phyloP scores from a whole-genome alignment of 2,888 invertebrate genomes.

The Philereme transversata region DNA sequence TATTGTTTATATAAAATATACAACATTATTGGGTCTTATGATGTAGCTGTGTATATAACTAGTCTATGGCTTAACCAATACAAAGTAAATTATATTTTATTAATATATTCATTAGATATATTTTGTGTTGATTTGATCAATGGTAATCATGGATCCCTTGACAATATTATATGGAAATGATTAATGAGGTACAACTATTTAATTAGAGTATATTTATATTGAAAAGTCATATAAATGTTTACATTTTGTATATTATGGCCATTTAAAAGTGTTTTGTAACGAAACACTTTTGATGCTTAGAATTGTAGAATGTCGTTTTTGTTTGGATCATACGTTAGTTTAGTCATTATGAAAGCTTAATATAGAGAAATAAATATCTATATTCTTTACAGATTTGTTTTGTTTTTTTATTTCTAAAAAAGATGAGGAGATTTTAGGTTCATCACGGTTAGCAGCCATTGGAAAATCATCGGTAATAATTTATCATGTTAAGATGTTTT shows the following conservation, averaged over 20 bases:
- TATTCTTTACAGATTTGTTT: conserved; percentile 75
- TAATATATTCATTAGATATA: conserved; percentile 41
- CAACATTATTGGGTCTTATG: conserved; percentile 47
- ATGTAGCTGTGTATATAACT: conserved; percentile 49
- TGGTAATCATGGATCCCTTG: conserved; percentile 52
- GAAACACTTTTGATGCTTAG: conserved; percentile 16
- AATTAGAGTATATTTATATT: conserved; percentile 54
- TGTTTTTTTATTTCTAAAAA: conserved; percentile 70
- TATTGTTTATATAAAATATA: conserved; percentile 36
- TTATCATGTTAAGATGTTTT: conserved; percentile 32
- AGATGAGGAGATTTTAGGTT: conserved; percentile 25
- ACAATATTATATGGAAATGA: conserved; percentile 66
- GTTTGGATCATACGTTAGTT: conserved; percentile 59
- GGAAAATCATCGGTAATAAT: conserved; percentile 39
- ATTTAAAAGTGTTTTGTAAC: conserved; percentile 19
- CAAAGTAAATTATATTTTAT: conserved; percentile 45
- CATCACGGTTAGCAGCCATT: conserved; percentile 36
- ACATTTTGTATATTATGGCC: conserved; percentile 39
- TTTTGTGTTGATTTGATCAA: conserved; percentile 53
- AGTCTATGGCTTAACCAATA: conserved; percentile 53
- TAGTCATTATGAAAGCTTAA: conserved; percentile 60
- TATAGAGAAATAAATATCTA: conserved; percentile 74
- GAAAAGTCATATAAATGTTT: conserved; percentile 47
- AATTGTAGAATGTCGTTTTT: conserved; percentile 29
- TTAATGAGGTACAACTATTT: conserved; percentile 65